Evolutionary conservation across 2,113 vertebrate genomes (phyloP).

Genomic region (Oncorhynchus tshawytscha): DNA sequence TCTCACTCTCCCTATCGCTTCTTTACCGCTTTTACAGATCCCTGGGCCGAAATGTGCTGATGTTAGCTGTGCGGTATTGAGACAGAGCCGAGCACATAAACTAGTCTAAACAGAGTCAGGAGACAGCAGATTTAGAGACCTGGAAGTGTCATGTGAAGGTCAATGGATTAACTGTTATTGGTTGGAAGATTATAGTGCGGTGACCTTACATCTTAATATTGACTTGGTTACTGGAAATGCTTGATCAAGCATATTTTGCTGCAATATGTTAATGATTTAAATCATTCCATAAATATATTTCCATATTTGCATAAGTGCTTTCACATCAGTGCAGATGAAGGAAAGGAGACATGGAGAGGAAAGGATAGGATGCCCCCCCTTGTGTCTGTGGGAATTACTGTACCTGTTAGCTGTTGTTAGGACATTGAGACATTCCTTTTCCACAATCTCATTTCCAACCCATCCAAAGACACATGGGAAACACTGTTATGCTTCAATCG

Average conservation of each 20-base stretch:
- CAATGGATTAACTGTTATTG: constrained; percentile 1
- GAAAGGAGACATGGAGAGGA: no score
- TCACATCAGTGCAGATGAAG: not conserved
- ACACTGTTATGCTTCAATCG: constrained; percentile 11
- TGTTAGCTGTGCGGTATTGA: not conserved
- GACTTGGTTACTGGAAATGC: not conserved
- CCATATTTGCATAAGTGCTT: not conserved
- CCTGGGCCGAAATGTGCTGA: not conserved
- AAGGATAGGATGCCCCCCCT: not conserved
- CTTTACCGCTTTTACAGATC: not conserved
- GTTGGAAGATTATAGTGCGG: constrained; percentile 1
- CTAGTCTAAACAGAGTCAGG: not conserved
- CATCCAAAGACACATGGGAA: not conserved
- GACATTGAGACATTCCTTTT: not conserved
- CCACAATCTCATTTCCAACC: not conserved
- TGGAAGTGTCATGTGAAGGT: constrained; percentile 2
- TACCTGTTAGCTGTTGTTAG: not conserved
- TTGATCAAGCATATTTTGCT: not conserved
- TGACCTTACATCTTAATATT: constrained; percentile 9
- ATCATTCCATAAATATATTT: not conserved
- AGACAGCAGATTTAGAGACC: not conserved
- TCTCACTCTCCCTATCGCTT: not conserved
- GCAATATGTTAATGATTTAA: not conserved
- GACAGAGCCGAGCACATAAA: not conserved
- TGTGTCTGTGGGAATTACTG: not conserved